Base-by-base conservation (phyloP, 2,113 vertebrate species). In the Eleginops maclovinus region DNA sequence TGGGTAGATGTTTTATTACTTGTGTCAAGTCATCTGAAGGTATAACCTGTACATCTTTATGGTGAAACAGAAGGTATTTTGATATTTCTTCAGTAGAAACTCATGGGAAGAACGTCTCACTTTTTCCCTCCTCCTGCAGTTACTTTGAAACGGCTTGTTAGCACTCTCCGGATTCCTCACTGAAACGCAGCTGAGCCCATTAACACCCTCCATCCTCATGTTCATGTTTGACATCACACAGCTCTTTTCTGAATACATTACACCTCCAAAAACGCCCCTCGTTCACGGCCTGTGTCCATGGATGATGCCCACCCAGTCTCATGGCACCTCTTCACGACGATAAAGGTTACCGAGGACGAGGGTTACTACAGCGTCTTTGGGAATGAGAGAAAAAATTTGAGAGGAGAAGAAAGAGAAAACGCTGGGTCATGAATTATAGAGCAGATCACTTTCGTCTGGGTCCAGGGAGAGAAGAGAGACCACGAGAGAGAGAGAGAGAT, bases 341-440 rank as follows among this genome's bases (percentile, higher is more conserved):
- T 68, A 71, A 10, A 51, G 54, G 79, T 54, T 61, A 24, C 53
- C 21, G 53, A 72, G 51, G 53, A 72, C 65, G 19, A 79, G 82
- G 71, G 88, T 91, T 94, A 90, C 91, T 88, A 86, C 92, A 90
- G 93, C 83, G 90, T 93, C 94, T 92, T 78, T 88, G 89, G 87
- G 78, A 87, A 80, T 54, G 93, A 94, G 78, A 47, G 84, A 89
- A 93, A 95, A 95, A 91, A 95, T 92, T 90, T 92, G 91, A 86
- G 85, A 71, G 87, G 89, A 91, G 78, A 91, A 93, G 84, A 88
- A 95, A 96, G 75, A 61, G 76, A 95, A 96, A 94, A 95, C 46
- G 93, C 91, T 95, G 93, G 90, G 92, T 94, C 94, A 96, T 99
- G 96, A 98, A 98, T 99, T 98, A 98, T 95, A 96, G 95, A 98